phyloP scores from a whole-genome alignment of 1,140 invertebrate genomes.

The Drosophila tropicalis region DNA sequence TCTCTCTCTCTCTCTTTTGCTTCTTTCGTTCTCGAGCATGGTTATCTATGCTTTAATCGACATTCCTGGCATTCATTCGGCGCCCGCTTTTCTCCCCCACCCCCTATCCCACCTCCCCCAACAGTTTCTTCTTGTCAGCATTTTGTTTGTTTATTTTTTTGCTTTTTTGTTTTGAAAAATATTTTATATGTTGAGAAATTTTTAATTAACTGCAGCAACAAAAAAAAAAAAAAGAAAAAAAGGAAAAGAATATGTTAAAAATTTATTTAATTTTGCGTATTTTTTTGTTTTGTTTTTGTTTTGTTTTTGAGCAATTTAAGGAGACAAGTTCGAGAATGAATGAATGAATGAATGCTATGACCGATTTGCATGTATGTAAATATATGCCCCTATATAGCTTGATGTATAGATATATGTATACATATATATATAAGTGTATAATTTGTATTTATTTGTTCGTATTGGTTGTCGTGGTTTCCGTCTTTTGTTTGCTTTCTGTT shows the following conservation, averaged over 20 bases:
- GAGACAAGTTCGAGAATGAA: no score
- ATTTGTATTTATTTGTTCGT: constrained; percentile 53
- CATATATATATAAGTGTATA: neutral
- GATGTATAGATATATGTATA: neutral
- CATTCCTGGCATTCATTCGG: constrained; percentile 10
- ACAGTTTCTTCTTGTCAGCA: constrained; percentile 1
- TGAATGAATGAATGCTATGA: neutral
- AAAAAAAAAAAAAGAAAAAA: neutral
- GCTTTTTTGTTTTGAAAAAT: neutral
- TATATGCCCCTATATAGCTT: neutral
- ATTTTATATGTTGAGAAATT: constrained; percentile 29
- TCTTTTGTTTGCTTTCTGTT: constrained; percentile 58
- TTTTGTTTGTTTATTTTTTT: neutral
- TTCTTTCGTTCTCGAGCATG: neutral
- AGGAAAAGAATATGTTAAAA: constrained; percentile 4
- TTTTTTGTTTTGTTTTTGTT: neutral
- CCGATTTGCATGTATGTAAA: neutral
- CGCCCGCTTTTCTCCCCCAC: neutral
- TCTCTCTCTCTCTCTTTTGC: neutral
- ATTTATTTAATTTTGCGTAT: neutral
- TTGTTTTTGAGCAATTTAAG: neutral
- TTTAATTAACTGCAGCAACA: constrained; percentile 53
- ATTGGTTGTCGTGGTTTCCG: constrained; percentile 64
- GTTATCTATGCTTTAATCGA: constrained; percentile 9
- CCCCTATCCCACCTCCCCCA: neutral